Base-by-base conservation (phyloP, 2,888 invertebrate genomes). In the Papilio elwesi region DNA sequence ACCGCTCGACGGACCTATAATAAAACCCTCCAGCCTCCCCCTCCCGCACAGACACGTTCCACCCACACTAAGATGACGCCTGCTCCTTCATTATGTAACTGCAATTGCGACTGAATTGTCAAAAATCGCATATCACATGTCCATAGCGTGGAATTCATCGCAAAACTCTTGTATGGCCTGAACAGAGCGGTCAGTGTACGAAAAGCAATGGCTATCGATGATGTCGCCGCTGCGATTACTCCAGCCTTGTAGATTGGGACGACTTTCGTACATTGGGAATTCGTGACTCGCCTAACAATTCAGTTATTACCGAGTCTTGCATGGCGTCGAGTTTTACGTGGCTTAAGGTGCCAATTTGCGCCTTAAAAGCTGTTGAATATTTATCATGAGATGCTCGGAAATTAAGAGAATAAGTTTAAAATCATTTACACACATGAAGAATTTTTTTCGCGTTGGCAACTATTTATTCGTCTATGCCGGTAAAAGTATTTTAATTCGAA, bases 61-160 rank as follows among this genome's bases (percentile, higher is more conserved):
- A 83, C 90, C 86, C 90, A 84, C 90, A 90, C 90, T 89, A 91
- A 92, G 92, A 92, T 85, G 90, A 88, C 87, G 83, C 79, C 82
- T 78, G 78, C 67, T 70, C 70, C 70, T 69, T 47, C 66, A 70
- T 62, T 74, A 73, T 66, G 66, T 70, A 51, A 66, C 69, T 73
- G 55, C 55, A 65, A 53, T 53, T 59, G 57, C 59, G 64, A 49
- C 47, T 26, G 52, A 57, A 65, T 59, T 53, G 59, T 51, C 57
- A 73, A 69, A 68, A 73, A 73, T 59, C 26, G 11, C 47, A 49
- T 2, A 52, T 52, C 13, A 12, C 53, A 13, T 9, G 53, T 55
- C 53, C 73, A 67, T 70, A 62, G 73, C 73, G 52, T 26, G 62
- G 16, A 8, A 12, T 59, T 13, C 15, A 59, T 26, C 10, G 10